Conservation (phyloP, 1,140 invertebrate species). For the Metaphire vulgaris region DNA sequence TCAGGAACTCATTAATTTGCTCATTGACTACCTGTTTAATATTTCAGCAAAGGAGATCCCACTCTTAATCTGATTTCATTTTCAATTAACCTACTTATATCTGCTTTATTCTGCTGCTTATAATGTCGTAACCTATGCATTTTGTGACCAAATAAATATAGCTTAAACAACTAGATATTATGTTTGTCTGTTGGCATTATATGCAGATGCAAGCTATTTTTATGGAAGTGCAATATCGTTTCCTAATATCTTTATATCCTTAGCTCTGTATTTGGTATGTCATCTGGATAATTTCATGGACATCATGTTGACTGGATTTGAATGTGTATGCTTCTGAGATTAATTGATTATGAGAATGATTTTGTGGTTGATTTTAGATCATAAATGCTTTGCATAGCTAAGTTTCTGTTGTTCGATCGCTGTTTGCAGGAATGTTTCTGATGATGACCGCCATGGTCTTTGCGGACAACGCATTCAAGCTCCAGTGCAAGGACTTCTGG, state of each 20-base stretch:
- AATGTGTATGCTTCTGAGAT: no score
- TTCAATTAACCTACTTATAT: neutral
- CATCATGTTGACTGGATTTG: no score
- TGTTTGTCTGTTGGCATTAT: no score
- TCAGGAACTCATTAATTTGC: neutral
- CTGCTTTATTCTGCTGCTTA: neutral
- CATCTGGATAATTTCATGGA: no score
- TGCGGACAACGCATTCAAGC: conserved; percentile 31
- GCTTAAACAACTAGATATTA: no score
- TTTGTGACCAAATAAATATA: neutral
- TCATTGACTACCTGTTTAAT: neutral
- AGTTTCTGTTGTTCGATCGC: no score
- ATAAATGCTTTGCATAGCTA: no score
- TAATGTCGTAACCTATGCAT: conserved; percentile 5
- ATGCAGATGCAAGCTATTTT: neutral
- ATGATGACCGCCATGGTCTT: conserved; percentile 30
- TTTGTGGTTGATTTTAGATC: no score
- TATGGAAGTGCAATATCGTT: neutral
- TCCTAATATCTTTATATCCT: no score
- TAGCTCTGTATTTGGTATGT: no score
- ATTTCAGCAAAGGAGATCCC: neutral
- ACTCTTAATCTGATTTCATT: neutral
- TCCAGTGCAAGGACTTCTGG: conserved; percentile 32
- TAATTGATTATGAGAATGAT: no score
- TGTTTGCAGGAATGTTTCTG: conserved; percentile 29